Percentiles rank a stretch among this genome's conserved stretches.
Evolutionary conservation across 2,888 invertebrate species (phyloP).

Genomic region (Lasius fuliginosus): DNA sequence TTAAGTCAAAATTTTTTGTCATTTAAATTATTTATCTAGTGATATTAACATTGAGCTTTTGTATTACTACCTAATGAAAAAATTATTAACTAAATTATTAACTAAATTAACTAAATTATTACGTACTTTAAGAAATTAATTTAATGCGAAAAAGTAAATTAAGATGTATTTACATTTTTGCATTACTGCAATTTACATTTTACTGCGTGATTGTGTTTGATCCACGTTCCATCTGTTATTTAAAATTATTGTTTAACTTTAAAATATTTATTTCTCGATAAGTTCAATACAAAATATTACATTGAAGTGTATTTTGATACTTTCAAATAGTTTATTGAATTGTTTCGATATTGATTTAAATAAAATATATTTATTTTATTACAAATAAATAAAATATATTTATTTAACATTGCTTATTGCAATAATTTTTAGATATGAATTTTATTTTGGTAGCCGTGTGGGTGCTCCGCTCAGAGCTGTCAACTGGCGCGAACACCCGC

Average conservation of each 20-base stretch:
- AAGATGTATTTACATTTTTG: neutral
- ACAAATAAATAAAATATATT: neutral
- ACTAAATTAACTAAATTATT: too few relatives aligned
- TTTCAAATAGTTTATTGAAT: neutral
- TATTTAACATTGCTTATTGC: slow-evolving; percentile 1
- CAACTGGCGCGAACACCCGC: too few relatives aligned
- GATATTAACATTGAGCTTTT: too few relatives aligned
- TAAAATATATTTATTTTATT: too few relatives aligned
- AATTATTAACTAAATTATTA: too few relatives aligned
- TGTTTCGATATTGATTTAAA: neutral
- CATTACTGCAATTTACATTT: neutral
- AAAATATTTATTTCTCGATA: neutral
- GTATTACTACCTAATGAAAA: too few relatives aligned
- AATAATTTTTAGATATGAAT: neutral
- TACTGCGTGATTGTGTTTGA: neutral
- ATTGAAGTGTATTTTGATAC: neutral
- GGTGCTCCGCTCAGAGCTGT: too few relatives aligned
- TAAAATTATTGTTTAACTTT: slow-evolving; percentile 1
- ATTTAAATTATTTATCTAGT: too few relatives aligned
- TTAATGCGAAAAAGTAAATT: too few relatives aligned
- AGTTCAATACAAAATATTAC: slow-evolving; percentile 4
- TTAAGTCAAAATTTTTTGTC: too few relatives aligned
- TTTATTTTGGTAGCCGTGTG: neutral
- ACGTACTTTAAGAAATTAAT: too few relatives aligned
- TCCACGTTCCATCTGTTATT: neutral